Conservation (phyloP, 2,113 vertebrate species). For the Ictidomys tridecemlineatus region DNA sequence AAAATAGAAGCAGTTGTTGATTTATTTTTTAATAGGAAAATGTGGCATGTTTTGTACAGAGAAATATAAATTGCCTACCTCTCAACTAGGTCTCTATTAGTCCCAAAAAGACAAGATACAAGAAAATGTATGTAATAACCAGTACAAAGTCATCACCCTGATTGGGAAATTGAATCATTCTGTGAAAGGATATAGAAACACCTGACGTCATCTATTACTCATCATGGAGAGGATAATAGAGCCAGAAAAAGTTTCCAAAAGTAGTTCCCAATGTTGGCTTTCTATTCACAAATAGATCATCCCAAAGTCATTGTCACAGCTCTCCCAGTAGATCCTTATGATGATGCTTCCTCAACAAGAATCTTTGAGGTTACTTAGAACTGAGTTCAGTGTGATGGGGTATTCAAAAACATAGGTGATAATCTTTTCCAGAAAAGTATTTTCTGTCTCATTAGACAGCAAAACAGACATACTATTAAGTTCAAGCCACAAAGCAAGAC, state of each 20-base stretch:
- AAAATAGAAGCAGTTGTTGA: not conserved
- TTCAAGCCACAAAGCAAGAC: conserved; percentile 32
- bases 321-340: not conserved
- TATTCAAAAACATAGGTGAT: not conserved
- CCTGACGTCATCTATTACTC: not conserved
- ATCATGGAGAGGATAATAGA: not conserved
- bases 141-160: not conserved
- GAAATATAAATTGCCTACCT: not conserved
- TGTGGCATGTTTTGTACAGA: not conserved
- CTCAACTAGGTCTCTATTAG: not conserved
- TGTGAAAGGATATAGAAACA: conserved; percentile 1
- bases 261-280: not conserved
- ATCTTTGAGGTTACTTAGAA: not conserved
- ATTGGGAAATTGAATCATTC: conserved; percentile 3
- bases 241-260: conserved; percentile 2
- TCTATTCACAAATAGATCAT: not conserved
- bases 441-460: conserved; percentile 18
- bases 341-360: not conserved
- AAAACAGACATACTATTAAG: not conserved
- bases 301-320: not conserved
- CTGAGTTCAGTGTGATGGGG: not conserved
- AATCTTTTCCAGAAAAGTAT: not conserved
- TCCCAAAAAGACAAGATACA: not conserved
- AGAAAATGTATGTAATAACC: not conserved
- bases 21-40: not conserved